These are phyloP conservation scores for Lonchura striata DNA, from an alignment of 2,113 vertebrate genomes.

Conservation along the genomic window DNA sequence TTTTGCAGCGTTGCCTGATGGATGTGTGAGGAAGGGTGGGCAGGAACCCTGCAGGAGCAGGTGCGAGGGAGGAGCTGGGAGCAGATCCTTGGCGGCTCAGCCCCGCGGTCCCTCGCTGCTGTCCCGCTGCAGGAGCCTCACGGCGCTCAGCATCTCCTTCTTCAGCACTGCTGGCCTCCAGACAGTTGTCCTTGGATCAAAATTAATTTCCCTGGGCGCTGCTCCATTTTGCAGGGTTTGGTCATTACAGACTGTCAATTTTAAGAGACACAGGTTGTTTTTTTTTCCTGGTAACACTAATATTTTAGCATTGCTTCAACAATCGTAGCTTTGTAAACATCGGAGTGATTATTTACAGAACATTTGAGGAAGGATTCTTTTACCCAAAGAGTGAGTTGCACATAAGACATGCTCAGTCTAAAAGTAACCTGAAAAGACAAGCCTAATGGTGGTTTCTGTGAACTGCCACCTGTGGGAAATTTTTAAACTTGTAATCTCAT, in stretches of 20 bases:
- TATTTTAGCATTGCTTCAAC: not conserved
- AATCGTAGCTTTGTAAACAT: not conserved
- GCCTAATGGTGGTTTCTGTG: not conserved
- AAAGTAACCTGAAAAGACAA: not conserved
- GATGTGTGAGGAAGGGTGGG: not conserved
- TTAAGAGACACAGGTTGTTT: not conserved
- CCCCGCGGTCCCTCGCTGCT: fast-evolving
- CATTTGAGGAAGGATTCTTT: not conserved
- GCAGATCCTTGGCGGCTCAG: not conserved
- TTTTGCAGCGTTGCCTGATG: not conserved
- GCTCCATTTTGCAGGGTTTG: not conserved
- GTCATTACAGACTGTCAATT: not conserved
- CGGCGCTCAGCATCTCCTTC: not conserved
- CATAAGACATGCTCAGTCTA: not conserved
- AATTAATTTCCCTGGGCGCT: not conserved
- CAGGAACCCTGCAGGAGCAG: not conserved
- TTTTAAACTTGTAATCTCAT: not conserved
- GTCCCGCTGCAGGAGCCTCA: not conserved
- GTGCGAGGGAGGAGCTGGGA: not conserved
- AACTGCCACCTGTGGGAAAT: not conserved
- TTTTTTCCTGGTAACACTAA: not conserved
- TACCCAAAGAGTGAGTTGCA: not conserved
- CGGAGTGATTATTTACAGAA: not conserved
- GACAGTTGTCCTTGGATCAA: slow-evolving; percentile 22
- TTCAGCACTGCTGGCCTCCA: not conserved